Evolutionary conservation across 2,888 invertebrate genomes (phyloP).

Genomic region (Eupsilia transversa): DNA sequence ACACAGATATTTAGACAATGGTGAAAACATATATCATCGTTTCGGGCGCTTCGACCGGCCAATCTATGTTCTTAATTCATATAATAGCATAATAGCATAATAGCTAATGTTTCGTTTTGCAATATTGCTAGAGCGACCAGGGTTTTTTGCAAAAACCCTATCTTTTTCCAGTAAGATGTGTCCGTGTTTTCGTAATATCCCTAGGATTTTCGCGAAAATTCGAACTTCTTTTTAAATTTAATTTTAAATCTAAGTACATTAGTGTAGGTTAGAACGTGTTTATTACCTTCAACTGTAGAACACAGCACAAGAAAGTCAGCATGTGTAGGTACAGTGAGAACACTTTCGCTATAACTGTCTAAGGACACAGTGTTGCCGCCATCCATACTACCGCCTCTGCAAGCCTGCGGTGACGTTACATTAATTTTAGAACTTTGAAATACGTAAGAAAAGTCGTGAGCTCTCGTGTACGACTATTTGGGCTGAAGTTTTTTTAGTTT

Average conservation of each 20-base stretch:
- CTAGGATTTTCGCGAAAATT: no score
- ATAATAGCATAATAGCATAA: no score
- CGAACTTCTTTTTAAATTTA: not conserved
- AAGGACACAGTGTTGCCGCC: constrained; percentile 73
- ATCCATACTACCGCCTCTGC: constrained; percentile 77
- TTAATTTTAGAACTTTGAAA: not conserved
- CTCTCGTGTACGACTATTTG: not conserved
- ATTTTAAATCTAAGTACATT: not conserved
- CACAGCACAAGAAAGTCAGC: constrained; percentile 79
- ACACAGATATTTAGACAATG: no score
- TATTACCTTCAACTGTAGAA: constrained; percentile 82
- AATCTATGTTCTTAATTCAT: no score
- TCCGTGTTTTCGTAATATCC: no score
- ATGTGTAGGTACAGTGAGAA: constrained; percentile 76
- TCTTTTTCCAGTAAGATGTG: no score
- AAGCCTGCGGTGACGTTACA: constrained; percentile 73
- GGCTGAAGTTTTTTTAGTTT: not conserved
- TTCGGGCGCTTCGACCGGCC: no score
- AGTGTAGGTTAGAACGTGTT: not conserved
- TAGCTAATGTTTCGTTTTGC: no score
- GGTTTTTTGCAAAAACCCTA: no score
- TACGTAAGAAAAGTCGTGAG: no score
- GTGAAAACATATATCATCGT: no score
- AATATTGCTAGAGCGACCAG: no score
- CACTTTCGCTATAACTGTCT: constrained; percentile 69